Conservation (phyloP, 2,888 invertebrate species). For the Argyra leucocephala region DNA sequence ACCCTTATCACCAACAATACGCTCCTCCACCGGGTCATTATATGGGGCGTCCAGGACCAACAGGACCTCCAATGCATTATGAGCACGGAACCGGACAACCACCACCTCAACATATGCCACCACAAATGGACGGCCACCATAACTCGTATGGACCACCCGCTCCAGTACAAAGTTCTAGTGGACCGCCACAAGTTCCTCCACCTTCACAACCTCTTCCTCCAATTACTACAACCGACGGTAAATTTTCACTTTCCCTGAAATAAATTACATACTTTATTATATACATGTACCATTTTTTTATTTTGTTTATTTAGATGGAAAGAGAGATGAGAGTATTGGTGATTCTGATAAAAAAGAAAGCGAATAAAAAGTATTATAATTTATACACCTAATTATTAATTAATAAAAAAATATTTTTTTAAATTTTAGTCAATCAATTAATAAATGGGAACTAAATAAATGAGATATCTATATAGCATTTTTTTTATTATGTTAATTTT, state of each 20-base stretch:
- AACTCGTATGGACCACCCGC: conserved; percentile 25
- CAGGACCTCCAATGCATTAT: conserved; percentile 26
- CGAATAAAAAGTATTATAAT: conserved; percentile 32
- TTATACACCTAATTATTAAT: too few relatives aligned
- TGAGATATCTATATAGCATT: too few relatives aligned
- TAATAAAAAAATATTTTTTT: too few relatives aligned
- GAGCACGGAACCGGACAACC: conserved; percentile 25
- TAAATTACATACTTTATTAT: too few relatives aligned
- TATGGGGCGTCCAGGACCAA: conserved; percentile 33
- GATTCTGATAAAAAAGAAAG: conserved; percentile 40
- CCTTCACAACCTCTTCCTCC: neutral
- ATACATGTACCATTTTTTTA: too few relatives aligned
- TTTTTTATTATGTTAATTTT: too few relatives aligned
- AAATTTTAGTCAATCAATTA: too few relatives aligned
- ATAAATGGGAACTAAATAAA: too few relatives aligned
- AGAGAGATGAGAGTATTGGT: conserved; percentile 27
- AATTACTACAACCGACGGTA: neutral
- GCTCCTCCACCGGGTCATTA: conserved; percentile 38
- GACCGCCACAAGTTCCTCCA: neutral
- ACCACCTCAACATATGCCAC: conserved; percentile 26
- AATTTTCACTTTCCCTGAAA: conserved; percentile 17
- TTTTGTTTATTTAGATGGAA: conserved; percentile 22
- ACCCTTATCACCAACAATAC: conserved; percentile 42
- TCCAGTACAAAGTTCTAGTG: neutral
- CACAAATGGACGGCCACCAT: conserved; percentile 27